Base-by-base conservation (phyloP, 2,797 vertebrate genomes). In the Hemitrygon akajei region DNA sequence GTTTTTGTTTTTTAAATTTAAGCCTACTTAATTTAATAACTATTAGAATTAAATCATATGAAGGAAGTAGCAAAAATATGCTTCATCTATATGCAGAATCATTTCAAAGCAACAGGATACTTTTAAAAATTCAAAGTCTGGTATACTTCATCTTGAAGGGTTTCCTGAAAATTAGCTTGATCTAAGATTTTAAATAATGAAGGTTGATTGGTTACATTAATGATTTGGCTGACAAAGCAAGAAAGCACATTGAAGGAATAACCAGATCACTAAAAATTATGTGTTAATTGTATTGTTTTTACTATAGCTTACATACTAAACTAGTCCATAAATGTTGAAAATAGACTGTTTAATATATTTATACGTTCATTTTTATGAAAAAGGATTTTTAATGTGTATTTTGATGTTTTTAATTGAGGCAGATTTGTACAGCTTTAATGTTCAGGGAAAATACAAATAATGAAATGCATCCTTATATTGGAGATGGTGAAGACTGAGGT, bases 401-500 rank as follows among this genome's bases (percentile, higher is more conserved):
- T 93, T 93, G 71, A 47, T 73, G 47, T 75, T 56, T 93, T 92
- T 47, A 93, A 93, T 40, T 18, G 56, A 92, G 91, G 18, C 16
- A 30, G 56, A 58, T 93, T 93, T 58, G 37, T 58, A 30, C 34
- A 56, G 37, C 71, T 93, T 93, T 56, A 93, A 58, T 75, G 27
- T 93, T 16, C 91, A 47, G 11, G 56, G 12, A 37, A n/a, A 75
- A 3, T 93, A 93, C 40, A 30, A 76, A 76, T 76, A 73, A 93
- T 76, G 71, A 76, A 58, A 75, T 76, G 27, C 37, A 93, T n/a
- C 82, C 47, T 93, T 93, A 56, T 56, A 11, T 93, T 47, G 6
- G 14, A 5, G 7, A 25, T 76, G 27, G 40, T 16, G 30, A 27
- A 47, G 71, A 30, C 22, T 47, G 34, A 93, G 71, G 20, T 47